Base-by-base conservation (phyloP, 64 coral and sea anemone species). In the Montipora efflorescens region DNA sequence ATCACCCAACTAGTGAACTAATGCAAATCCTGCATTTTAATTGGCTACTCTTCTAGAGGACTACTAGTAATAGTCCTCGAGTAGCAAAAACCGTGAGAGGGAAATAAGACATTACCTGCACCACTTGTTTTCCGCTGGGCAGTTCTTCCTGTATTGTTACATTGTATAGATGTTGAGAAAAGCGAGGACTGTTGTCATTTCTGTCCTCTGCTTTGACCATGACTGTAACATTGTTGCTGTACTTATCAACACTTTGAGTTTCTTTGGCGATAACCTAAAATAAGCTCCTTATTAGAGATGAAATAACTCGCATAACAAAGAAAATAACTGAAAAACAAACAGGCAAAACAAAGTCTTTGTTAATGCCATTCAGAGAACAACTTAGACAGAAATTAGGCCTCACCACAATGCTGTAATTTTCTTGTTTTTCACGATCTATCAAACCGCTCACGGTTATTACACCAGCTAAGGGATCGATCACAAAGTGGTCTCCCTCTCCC, bases 151-250 rank as follows among this genome's bases (percentile, higher is more conserved):
- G 13, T 14, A 89, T 1, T 18, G 87, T 45, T 0, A 79, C 52
- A 52, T 59, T 36, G 43, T 89, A 89, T 11, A 78, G 67, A 8
- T 19, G 50, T 19, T 48, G 28, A 16, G n/a, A 12, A 43, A 89
- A 89, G 50, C 23, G 48, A 10, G 92, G 92, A 4, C 19, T 19
- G 92, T 93, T 87, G 66, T 93, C 92, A 78, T 93, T 93, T 69
- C 23, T 75, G 48, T 93, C 92, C 52, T 88, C 77, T 18, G 88
- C 92, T 51, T 19, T 52, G 7, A 93, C 66, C 4, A 18, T 20
- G 44, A 93, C 92, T 15, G 76, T 89, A 11, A 77, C 50, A 77
- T 89, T 89, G 51, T n/a, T 89, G 55, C 57, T 76, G 50, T 77
- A 89, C 23, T 48, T 36, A 61, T 76, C 73, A 45, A 59, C 57